Evolutionary conservation across 2,888 invertebrate genomes (phyloP).

Genomic region (Sycophila texana): DNA sequence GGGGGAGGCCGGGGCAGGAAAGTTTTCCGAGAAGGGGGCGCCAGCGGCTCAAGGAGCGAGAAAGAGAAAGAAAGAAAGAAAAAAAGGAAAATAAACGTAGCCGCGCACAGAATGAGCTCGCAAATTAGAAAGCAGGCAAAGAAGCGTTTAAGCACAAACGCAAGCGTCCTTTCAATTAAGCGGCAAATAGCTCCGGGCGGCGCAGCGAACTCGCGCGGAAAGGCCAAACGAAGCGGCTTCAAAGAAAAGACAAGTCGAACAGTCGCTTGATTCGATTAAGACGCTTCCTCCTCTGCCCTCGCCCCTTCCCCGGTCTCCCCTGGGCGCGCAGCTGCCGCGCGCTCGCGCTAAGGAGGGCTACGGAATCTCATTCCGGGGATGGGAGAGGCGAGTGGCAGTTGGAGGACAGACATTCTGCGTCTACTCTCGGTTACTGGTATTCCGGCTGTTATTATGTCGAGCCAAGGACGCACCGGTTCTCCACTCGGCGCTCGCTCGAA

Average conservation of each 20-base stretch:
- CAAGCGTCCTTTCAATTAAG: constrained; percentile 51
- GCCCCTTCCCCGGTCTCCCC: not conserved
- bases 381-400: not conserved
- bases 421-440: constrained; percentile 13
- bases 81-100: constrained; percentile 15
- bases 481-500: too few species aligned
- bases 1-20: too few species aligned
- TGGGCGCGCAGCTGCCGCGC: not conserved
- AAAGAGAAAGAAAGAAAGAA: not conserved
- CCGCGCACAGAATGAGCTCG: constrained; percentile 31
- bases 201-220: constrained; percentile 17
- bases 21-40: constrained; percentile 9
- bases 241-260: constrained; percentile 47
- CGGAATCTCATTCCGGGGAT: not conserved
- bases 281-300: not conserved
- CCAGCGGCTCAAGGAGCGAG: too few species aligned
- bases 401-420: constrained; percentile 7
- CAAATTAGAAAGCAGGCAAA: constrained; percentile 37
- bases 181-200: constrained; percentile 40
- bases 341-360: not conserved
- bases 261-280: constrained; percentile 48
- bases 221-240: constrained; percentile 38
- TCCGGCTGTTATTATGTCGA: not conserved
- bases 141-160: constrained; percentile 52
- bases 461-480: constrained; percentile 8